Evolutionary conservation across 2,888 invertebrate species (phyloP), one percentile per base, ranked within the genome.

Genomic region (Notodonta dromedarius): DNA sequence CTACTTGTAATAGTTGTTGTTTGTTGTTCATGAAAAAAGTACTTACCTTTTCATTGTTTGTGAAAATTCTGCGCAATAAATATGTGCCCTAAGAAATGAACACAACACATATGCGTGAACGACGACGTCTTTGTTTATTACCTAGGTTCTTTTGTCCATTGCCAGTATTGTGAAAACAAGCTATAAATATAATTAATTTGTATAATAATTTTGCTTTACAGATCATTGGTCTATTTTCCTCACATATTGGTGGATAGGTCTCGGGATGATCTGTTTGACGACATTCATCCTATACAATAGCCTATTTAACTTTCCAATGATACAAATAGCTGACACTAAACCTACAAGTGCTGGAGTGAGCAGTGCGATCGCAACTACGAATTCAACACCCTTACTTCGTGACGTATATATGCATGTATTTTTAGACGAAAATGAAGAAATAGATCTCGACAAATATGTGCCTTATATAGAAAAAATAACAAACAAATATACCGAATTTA

Each of bases 201-300:
- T 62, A 48, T 3, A 46, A 46, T 24, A 12, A 24, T 51, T 51
- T 51, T 5, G 24, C 51, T 24, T 65, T 90, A 60, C 90, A 93
- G 93, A 86, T 70, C 85, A 91, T 65, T 88, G 89, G 85, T 80
- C 88, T n/a, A 81, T 89, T 57, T 77, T 88, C 53, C 66, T 90
- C 5, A 76, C 79, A 5, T 90, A 88, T 68, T 90, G 87, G 89
- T 93, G 91, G 91, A 77, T 90, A 67, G 88, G 83, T 62, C 68
- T 92, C 70, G 87, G 83, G 48, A 91, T 92, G 89, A 82, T 92
- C 58, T 84, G 82, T 14, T 65, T 93, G 48, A 78, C 82, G 48
- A 83, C 87, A 16, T 87, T 92, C 46, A 71, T 92, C n/a, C 73
- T 91, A 58, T 93, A 92, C 67, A 92, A 89, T 61, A 84, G 79